Conservation (phyloP, 2,113 vertebrate species). For the Etheostoma cragini region DNA sequence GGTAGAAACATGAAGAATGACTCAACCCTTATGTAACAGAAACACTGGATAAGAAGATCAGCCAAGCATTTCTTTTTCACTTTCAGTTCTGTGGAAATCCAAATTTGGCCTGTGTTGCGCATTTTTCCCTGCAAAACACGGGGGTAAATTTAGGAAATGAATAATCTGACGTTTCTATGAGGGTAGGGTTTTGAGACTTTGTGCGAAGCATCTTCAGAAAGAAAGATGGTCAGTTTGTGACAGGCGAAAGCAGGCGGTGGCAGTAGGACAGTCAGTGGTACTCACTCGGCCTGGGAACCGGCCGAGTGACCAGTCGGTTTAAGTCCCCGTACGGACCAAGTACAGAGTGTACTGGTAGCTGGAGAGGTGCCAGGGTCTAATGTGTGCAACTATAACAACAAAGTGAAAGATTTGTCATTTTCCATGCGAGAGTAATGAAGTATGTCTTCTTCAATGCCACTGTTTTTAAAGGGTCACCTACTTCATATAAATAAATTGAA, state of each 20-base stretch:
- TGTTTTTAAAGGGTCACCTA: too few species aligned
- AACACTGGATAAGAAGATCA: neutral
- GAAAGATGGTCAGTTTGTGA: neutral
- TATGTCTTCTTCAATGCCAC: too few species aligned
- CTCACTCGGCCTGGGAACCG: too few species aligned
- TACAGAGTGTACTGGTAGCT: too few species aligned
- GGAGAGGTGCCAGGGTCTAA: too few species aligned
- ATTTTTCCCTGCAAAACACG: constrained; percentile 3
- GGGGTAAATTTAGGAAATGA: constrained; percentile 20
- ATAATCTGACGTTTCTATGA: constrained; percentile 9
- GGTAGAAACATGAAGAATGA: constrained; percentile 24
- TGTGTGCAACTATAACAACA: too few species aligned
- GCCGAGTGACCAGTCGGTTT: too few species aligned
- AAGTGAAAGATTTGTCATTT: too few species aligned
- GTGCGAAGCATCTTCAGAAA: neutral
- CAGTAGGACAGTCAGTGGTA: too few species aligned
- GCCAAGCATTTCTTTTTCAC: constrained; percentile 4
- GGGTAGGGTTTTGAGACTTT: neutral
- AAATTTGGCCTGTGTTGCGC: neutral
- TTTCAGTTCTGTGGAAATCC: constrained; percentile 16
- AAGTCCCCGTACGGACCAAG: too few species aligned
- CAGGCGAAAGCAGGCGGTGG: neutral
- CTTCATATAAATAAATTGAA: too few species aligned
- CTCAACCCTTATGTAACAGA: constrained; percentile 23
- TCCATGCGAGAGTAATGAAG: too few species aligned